Evolutionary conservation across 2,888 invertebrate species (phyloP), one percentile per base, ranked within the genome.

Genomic region (Volucella inanis): DNA sequence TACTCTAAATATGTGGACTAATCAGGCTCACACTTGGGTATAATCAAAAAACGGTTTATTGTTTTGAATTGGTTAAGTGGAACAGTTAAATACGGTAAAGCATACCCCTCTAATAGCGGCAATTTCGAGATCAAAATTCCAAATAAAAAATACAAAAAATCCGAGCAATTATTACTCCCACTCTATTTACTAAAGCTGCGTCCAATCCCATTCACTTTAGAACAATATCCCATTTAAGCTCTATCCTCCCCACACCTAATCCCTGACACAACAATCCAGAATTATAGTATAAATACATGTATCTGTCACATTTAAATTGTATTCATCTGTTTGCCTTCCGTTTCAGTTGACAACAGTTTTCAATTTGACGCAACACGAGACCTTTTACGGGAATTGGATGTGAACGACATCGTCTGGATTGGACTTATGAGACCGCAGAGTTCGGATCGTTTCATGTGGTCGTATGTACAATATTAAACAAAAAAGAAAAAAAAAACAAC

Each of bases 291-390:
- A 50, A 43, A 14, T 71, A 64, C 55, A 54, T 70, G 62, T 62
- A 70, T 70, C 55, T 62, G 59, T 10, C 22, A 67, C 39, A 78
- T 81, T 81, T 64, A 70, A 45, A 61, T 79, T 78, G 38, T 67
- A 57, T 79, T 64, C 59, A 76, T 76, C 43, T 50, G 38, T n/a
- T 10, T 59, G 39, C 54, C 61, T 54, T 9, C 62, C 49, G 22
- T 77, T 82, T 55, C 89, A 96, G 96, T 96, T 89, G 96, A 96
- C 90, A 95, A 95, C 79, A 95, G 95, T 84, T 95, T 94, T 50
- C 96, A 96, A 92, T 96, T 95, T 90, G 96, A 96, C 90, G 96
- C 96, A 50, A 95, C 96, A 70, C 93, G 96, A 87, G 95, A 96
- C 39, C 96, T 96, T 90, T 93, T 96, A 87, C 95, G 95, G 90